These are phyloP conservation scores for Ganaspis brasiliensis DNA, from an alignment of 2,888 invertebrate genomes.

Conservation along the genomic window DNA sequence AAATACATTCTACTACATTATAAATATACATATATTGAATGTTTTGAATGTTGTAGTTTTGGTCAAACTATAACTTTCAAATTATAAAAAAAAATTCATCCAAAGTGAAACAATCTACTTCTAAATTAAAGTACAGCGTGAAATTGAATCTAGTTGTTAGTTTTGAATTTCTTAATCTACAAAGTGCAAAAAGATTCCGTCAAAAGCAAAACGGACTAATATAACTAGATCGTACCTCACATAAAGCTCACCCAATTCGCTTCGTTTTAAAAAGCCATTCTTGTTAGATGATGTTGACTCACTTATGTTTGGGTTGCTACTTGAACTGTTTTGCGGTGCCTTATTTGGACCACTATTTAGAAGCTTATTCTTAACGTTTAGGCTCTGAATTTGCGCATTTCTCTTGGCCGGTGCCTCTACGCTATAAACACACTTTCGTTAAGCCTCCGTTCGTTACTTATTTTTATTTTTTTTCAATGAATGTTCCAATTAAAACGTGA, in stretches of 20 bases:
- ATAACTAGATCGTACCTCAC: slow-evolving; percentile 79
- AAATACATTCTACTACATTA: too few species aligned
- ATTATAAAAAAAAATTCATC: too few species aligned
- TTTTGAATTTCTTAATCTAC: slow-evolving; percentile 17
- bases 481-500: slow-evolving; percentile 12
- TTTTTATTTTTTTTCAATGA: not conserved
- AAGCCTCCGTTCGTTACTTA: slow-evolving; percentile 56
- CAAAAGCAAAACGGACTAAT: slow-evolving; percentile 69
- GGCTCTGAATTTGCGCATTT: slow-evolving; percentile 75
- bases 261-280: slow-evolving; percentile 79
- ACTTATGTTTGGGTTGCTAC: slow-evolving; percentile 73
- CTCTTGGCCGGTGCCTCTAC: slow-evolving; percentile 76
- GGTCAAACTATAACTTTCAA: too few species aligned
- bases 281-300: slow-evolving; percentile 75
- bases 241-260: slow-evolving; percentile 80
- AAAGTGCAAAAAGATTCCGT: slow-evolving; percentile 44
- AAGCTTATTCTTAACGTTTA: slow-evolving; percentile 78
- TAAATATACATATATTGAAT: too few species aligned
- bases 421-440: slow-evolving; percentile 78
- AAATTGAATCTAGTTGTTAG: not conserved
- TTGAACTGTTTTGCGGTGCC: slow-evolving; percentile 74
- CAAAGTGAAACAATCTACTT: not conserved
- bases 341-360: slow-evolving; percentile 77
- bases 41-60: too few species aligned
- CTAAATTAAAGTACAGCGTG: not conserved